Base-by-base conservation (phyloP, 2,888 invertebrate genomes). In the Operophtera brumata region DNA sequence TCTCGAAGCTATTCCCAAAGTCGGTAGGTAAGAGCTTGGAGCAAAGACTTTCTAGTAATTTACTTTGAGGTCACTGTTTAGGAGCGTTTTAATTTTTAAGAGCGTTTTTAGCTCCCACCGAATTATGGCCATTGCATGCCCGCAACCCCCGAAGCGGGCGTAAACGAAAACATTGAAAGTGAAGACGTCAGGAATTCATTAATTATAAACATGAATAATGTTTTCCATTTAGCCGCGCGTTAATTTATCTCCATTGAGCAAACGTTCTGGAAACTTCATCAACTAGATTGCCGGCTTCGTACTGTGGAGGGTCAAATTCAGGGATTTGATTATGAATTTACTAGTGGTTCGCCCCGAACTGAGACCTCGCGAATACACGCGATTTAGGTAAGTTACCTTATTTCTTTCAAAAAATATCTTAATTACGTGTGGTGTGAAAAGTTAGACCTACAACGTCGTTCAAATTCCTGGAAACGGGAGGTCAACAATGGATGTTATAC, bases 181-280 rank as follows among this genome's bases (percentile, higher is more conserved):
- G 49, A 57, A 59, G 58, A 64, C 56, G 57, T 60, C 51, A 59
- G 54, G 36, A 59, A 60, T 57, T 60, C 56, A 57, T 64, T 58
- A 58, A 60, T 60, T 49, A 51, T 52, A 54, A 62, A 61, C 61
- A 57, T 61, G 66, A 71, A 70, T 65, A 66, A 69, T 63, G 63
- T 64, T 71, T 60, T 49, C 58, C 53, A 55, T 58, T 64, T 68
- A 62, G 50, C 52, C 43, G 46, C 57, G 46, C 57, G 56, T 70
- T 69, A 66, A 71, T 70, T 70, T 69, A 61, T 65, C 58, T 56
- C 66, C 47, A 65, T 72, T 71, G 64, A 68, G 63, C 65, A 64
- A 68, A 59, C 62, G 64, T 61, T 69, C 66, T 65, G 60, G 56
- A 64, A 64, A 62, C 49, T 68, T 64, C 54, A 66, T 70, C 62